Evolutionary conservation across 37 sponge, comb jelly and placozoan species (phyloP).

Genomic region (Bolinopsis microptera): DNA sequence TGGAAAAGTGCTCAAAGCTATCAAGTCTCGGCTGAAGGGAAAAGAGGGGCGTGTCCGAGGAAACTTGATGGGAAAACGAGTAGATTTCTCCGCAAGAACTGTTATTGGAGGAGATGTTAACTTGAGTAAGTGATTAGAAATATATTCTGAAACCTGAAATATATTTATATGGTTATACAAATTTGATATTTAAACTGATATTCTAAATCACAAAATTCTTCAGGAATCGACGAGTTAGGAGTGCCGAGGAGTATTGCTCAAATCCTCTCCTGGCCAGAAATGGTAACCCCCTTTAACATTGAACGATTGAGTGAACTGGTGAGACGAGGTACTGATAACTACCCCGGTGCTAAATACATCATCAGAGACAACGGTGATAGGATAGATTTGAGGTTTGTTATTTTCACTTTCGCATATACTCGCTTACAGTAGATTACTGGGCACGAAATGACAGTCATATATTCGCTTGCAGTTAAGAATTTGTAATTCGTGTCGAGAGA

Average conservation of each 20-base stretch:
- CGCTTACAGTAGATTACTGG: no score
- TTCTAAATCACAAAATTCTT: no score
- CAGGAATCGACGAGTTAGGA: conserved; percentile 92
- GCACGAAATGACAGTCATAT: no score
- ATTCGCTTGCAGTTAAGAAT: no score
- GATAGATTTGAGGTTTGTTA: conserved; percentile 84
- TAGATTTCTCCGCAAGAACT: conserved; percentile 99
- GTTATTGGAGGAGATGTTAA: conserved; percentile 99
- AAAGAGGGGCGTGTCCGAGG: conserved; percentile 99
- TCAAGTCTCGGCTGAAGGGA: conserved; percentile 94
- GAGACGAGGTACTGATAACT: conserved; percentile 85
- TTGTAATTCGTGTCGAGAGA: no score
- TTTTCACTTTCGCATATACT: no score
- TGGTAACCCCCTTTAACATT: conserved; percentile 97
- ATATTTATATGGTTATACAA: no score
- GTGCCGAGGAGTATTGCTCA: conserved; percentile 96
- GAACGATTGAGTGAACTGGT: conserved; percentile 93
- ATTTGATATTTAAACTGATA: no score
- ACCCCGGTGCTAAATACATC: conserved; percentile 99
- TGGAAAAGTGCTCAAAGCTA: conserved; percentile 93
- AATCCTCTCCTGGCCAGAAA: conserved; percentile 96
- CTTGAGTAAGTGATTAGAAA: conserved; percentile 66
- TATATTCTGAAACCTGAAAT: no score
- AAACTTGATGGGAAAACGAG: conserved; percentile 99
- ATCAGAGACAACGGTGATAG: conserved; percentile 96